Base-by-base conservation (phyloP, 2,113 vertebrate genomes). In the Odocoileus virginianus region DNA sequence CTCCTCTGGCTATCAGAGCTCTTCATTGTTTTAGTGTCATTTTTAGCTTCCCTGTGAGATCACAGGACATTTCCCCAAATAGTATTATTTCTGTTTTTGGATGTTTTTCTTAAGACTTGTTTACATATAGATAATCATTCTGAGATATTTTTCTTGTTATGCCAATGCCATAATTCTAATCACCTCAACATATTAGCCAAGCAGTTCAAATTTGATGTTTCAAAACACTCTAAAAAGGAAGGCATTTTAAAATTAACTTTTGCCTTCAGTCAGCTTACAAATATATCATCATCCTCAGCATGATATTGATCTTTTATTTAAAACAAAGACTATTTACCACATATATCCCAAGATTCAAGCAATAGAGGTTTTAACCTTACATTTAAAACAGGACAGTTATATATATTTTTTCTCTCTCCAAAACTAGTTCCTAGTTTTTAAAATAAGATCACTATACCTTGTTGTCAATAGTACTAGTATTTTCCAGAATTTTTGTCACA, bases 61-160 rank as follows among this genome's bases (percentile, higher is more conserved):
- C 30, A 40, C 12, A 64, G 52, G 43, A 47, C 90, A 36, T 52
- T 79, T 93, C 76, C 45, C 50, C 19, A 82, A 64, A 43, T 57
- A n/a, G 2, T 21, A 23, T 82, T 54, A 95, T 95, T 92, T 89
- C 33, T 19, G 16, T 57, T 40, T 61, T 55, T 33, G 89, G 17
- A 55, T 79, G 4, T 74, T 76, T 36, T 89, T 90, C 45, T 74
- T 95, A 86, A 90, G 30, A 30, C 86, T 64, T 86, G 10, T 11
- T 89, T 93, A 54, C 28, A 36, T 36, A 7, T 78, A 71, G 17
- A 16, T 64, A 85, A 28, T 94, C 60, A 86, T 93, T 92, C 58
- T 95, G 64, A 36, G 33, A 82, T 96, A 79, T n/a, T 94, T 96
- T 95, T 91, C 47, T 67, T 85, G 14, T 67, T 88, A 84, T 89